A percentile compares a stretch with the other conserved stretches of the same genome.
These are phyloP conservation scores for Prochilodus magdalenae DNA, from an alignment of 2,113 vertebrate species.

Conservation along the genomic window DNA sequence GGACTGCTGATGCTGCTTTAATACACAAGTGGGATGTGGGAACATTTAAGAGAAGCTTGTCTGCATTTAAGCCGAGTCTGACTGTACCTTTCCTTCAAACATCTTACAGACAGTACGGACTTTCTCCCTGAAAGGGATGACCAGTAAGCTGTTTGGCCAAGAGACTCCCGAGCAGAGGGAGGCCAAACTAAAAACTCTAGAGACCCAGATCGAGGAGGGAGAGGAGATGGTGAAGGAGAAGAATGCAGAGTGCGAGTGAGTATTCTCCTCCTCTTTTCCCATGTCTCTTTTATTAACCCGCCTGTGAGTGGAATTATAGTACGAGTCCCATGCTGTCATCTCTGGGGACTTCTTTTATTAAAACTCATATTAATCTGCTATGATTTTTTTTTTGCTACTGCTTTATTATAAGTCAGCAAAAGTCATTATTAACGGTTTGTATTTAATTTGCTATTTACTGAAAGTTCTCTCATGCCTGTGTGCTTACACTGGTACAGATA, in stretches of 20 bases:
- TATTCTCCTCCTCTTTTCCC: slow-evolving; percentile 1
- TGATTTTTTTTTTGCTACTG: neutral
- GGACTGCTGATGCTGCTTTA: neutral
- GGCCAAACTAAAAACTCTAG: slow-evolving; percentile 87
- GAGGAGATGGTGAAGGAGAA: slow-evolving; percentile 88
- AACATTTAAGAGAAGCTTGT: neutral
- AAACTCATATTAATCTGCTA: neutral
- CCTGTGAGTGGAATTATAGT: slow-evolving; percentile 4
- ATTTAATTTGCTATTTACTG: neutral
- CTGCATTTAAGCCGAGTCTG: neutral
- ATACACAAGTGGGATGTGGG: neutral
- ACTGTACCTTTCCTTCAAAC: neutral
- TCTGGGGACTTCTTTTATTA: slow-evolving; percentile 4
- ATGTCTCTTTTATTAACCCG: slow-evolving; percentile 8
- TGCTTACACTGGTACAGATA: neutral
- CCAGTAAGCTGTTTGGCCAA: slow-evolving; percentile 95
- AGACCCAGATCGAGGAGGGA: slow-evolving; percentile 90
- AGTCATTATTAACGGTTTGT: neutral
- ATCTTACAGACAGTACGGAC: slow-evolving; percentile 86
- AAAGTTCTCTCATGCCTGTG: neutral
- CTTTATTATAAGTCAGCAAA: neutral
- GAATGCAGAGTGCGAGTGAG: slow-evolving; percentile 89
- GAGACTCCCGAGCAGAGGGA: slow-evolving; percentile 94
- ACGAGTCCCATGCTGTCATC: slow-evolving; percentile 23
- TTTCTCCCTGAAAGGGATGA: slow-evolving; percentile 96